Evolutionary conservation across 92 coral and sea anemone genomes (phyloP).

Genomic region (Epizoanthus rinbou): DNA sequence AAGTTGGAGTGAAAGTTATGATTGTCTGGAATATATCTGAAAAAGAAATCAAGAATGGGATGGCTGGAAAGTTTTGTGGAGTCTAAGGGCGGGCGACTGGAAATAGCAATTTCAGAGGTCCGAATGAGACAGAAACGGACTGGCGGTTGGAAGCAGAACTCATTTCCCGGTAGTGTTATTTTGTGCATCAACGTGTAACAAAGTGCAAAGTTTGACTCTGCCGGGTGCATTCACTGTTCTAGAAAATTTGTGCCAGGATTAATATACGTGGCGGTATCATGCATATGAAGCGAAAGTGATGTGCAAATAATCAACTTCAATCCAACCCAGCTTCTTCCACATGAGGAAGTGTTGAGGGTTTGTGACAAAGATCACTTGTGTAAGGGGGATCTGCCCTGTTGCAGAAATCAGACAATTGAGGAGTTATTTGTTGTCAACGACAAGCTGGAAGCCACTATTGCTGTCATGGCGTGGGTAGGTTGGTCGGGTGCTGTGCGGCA

Average conservation of each 20-base stretch:
- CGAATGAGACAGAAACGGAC: background rate
- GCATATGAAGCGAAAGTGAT: slow-evolving; percentile 20
- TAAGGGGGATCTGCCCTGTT: slow-evolving; percentile 3
- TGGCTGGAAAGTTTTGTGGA: slow-evolving; percentile 37
- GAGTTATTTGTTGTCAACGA: too few relatives aligned
- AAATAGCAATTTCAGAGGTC: slow-evolving; percentile 19
- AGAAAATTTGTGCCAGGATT: slow-evolving; percentile 58
- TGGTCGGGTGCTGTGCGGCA: too few relatives aligned
- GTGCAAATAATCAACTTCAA: slow-evolving; percentile 45
- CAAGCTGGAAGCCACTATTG: too few relatives aligned
- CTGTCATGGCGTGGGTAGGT: too few relatives aligned
- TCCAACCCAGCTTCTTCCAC: slow-evolving; percentile 2
- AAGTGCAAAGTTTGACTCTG: slow-evolving; percentile 46
- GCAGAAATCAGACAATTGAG: too few relatives aligned
- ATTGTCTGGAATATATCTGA: slow-evolving; percentile 47
- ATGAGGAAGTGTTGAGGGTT: slow-evolving; percentile 10
- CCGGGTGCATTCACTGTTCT: slow-evolving; percentile 56
- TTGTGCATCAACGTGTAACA: too few relatives aligned
- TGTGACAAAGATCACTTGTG: background rate
- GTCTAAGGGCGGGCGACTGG: slow-evolving; percentile 21
- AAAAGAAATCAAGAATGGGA: slow-evolving; percentile 48
- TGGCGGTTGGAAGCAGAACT: too few relatives aligned
- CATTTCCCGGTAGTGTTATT: too few relatives aligned
- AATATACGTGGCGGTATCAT: slow-evolving; percentile 53
- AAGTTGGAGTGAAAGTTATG: slow-evolving; percentile 49